phyloP scores from a whole-genome alignment of 2,888 invertebrate genomes.

The Phasia obesa region DNA sequence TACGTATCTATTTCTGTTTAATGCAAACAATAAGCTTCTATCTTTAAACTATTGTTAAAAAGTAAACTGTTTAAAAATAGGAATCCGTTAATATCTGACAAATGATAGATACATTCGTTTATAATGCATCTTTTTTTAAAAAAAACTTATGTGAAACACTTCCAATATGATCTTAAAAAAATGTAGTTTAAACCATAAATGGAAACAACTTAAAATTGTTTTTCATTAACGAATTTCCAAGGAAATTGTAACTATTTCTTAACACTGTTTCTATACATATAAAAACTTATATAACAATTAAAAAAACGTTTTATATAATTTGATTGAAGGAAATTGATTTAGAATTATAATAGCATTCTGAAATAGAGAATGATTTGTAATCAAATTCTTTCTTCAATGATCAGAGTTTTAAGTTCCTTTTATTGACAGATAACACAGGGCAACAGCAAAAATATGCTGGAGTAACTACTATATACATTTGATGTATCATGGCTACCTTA shows the following conservation, averaged over 20 bases:
- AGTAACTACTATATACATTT: no score
- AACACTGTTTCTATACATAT: background rate
- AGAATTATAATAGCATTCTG: no score
- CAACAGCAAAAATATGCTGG: no score
- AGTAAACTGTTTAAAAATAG: conserved; percentile 1
- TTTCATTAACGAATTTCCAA: background rate
- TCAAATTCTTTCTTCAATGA: no score
- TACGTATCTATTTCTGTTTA: conserved; percentile 1
- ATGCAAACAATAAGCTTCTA: background rate
- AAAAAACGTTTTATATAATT: no score
- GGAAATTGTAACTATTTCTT: background rate
- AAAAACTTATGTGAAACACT: background rate
- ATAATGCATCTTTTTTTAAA: conserved; percentile 13
- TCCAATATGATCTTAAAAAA: conserved; percentile 4
- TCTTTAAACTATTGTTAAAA: background rate
- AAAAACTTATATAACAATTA: no score
- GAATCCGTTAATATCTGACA: background rate
- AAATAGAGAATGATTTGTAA: no score
- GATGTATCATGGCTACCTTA: no score
- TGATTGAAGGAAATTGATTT: no score
- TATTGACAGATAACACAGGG: no score
- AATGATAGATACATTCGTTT: background rate
- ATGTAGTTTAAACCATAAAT: conserved; percentile 28
- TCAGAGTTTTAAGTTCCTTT: no score
- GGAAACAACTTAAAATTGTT: background rate